Conservation (phyloP, 2,888 invertebrate species). For the Spisula subtruncata region DNA sequence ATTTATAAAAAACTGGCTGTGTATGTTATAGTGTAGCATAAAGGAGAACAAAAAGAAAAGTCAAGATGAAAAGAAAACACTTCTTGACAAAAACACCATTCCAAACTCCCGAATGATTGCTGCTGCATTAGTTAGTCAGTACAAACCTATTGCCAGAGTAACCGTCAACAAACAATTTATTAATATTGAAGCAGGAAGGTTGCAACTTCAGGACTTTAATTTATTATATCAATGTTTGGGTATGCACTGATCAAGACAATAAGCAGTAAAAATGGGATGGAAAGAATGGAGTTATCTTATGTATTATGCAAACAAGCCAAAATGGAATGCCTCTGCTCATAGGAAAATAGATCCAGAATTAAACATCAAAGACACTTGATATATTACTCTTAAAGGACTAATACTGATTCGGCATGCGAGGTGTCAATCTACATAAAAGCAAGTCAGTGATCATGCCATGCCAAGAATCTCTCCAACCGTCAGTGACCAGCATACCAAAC, state of each 20-base stretch:
- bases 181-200: too few species aligned
- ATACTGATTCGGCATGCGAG: not conserved
- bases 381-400: constrained; percentile 7
- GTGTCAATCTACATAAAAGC: constrained; percentile 13
- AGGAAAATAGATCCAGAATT: not conserved
- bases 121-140: too few species aligned
- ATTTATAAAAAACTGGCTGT: too few species aligned
- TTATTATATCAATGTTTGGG: not conserved
- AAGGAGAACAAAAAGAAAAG: too few species aligned
- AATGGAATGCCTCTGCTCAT: not conserved
- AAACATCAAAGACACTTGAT: too few species aligned
- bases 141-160: too few species aligned
- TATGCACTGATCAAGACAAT: not conserved
- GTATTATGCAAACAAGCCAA: constrained; percentile 13
- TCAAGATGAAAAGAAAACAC: too few species aligned
- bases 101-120: too few species aligned
- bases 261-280: not conserved
- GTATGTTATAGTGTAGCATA: too few species aligned
- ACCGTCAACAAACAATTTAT: too few species aligned
- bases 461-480: not conserved
- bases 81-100: too few species aligned
- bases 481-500: not conserved
- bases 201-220: not conserved
- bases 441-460: not conserved
- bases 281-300: not conserved